A percentile compares a stretch with the other conserved stretches of the same genome.
These are phyloP conservation scores for Parasteatoda lunata DNA, from an alignment of 2,888 invertebrate species.

Conservation along the genomic window DNA sequence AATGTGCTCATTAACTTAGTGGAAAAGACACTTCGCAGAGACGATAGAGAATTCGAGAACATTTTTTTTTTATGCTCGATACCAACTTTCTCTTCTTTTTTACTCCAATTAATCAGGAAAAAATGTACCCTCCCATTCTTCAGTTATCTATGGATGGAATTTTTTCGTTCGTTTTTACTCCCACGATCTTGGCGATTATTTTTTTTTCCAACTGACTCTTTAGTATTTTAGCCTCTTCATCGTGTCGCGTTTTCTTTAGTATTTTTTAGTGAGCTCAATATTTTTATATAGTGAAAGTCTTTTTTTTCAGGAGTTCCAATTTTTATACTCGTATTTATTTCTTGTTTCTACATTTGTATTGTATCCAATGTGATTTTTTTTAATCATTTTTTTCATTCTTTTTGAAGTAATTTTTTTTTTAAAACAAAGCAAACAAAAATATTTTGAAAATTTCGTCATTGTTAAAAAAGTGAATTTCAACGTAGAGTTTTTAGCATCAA, in stretches of 20 bases:
- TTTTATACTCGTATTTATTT: slow-evolving; percentile 11
- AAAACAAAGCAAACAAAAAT: no score
- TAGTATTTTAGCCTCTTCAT: slow-evolving; percentile 9
- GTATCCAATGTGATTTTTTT: slow-evolving; percentile 25
- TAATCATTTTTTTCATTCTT: neutral
- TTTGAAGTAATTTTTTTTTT: neutral
- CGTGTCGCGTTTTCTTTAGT: slow-evolving; percentile 24
- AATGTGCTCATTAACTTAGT: slow-evolving; percentile 63
- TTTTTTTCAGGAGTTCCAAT: neutral
- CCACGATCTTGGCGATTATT: slow-evolving; percentile 29
- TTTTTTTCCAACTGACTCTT: slow-evolving; percentile 11
- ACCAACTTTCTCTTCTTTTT: slow-evolving; percentile 50
- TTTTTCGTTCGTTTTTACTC: slow-evolving; percentile 20
- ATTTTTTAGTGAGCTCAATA: slow-evolving; percentile 1
- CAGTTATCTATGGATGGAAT: neutral
- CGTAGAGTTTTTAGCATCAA: no score
- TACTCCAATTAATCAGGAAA: slow-evolving; percentile 66
- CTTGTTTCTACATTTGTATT: slow-evolving; percentile 25
- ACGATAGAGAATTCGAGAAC: slow-evolving; percentile 48
- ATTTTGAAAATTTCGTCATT: no score
- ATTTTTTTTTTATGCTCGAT: slow-evolving; percentile 34
- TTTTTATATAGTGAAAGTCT: neutral
- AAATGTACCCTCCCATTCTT: slow-evolving; percentile 59
- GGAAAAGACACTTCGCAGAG: slow-evolving; percentile 51
- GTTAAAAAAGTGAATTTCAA: no score